Conservation (phyloP, 2,797 vertebrate species). For the Lepus townsendii region DNA sequence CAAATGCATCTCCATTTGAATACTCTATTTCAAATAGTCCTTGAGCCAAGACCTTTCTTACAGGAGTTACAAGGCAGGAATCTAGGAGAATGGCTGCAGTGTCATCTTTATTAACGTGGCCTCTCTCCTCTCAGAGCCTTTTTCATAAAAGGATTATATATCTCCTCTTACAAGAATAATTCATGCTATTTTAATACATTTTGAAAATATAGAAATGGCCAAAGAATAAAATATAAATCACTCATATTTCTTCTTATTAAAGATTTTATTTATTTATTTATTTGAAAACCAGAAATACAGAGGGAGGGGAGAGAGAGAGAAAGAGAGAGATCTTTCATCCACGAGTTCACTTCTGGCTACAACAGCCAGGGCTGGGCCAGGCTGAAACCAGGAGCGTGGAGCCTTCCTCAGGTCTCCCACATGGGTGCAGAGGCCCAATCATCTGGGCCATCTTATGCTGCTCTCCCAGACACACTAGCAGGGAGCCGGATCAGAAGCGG, state of each 20-base stretch:
- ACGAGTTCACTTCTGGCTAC: too few relatives aligned
- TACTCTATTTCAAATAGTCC: background rate
- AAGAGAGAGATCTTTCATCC: too few relatives aligned
- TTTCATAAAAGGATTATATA: background rate
- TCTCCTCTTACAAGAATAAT: background rate
- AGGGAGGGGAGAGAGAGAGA: too few relatives aligned
- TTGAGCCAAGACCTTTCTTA: background rate
- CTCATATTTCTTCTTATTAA: background rate
- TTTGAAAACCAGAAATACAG: too few relatives aligned
- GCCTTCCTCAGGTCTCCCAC: too few relatives aligned
- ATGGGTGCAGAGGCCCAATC: too few relatives aligned
- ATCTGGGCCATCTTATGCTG: too few relatives aligned
- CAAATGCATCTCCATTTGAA: background rate
- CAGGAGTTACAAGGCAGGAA: background rate
- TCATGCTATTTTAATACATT: slow-evolving; percentile 15
- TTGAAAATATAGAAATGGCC: slow-evolving; percentile 5
- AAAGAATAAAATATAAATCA: slow-evolving; percentile 32
- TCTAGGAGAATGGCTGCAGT: background rate
- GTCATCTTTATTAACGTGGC: background rate
- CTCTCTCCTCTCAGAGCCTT: background rate
- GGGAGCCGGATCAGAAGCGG: too few relatives aligned
- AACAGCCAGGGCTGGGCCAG: too few relatives aligned
- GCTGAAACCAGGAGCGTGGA: too few relatives aligned
- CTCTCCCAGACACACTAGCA: too few relatives aligned
- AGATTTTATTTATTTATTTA: too few relatives aligned